Evolutionary conservation across 2,113 vertebrate species (phyloP).

Genomic region (Sigmodon hispidus): DNA sequence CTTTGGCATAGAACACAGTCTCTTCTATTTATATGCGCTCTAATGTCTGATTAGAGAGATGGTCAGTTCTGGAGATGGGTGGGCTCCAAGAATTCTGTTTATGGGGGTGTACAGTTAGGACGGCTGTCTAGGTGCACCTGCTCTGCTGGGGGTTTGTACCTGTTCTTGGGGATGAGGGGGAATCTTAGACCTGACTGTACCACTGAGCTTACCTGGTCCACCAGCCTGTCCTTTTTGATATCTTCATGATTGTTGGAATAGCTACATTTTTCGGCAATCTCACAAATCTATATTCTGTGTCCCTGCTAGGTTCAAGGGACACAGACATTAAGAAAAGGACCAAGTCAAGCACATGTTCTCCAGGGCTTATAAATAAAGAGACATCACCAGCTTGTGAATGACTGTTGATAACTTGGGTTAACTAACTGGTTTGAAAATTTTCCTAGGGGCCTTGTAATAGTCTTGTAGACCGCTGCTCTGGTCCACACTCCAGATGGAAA

Average conservation of each 20-base stretch:
- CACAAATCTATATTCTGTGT: neutral
- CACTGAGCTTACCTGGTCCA: neutral
- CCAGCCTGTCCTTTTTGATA: neutral
- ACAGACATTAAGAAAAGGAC: slow-evolving; percentile 13
- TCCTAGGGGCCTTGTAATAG: neutral
- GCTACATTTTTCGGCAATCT: neutral
- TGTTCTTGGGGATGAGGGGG: neutral
- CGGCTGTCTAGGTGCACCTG: neutral
- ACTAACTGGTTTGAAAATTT: neutral
- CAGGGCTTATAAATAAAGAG: neutral
- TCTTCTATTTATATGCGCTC: slow-evolving; percentile 61
- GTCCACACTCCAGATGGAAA: neutral
- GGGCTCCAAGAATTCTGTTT: neutral
- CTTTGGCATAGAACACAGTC: slow-evolving; percentile 49
- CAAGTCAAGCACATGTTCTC: neutral
- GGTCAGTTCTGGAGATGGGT: slow-evolving; percentile 11
- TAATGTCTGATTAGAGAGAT: slow-evolving; percentile 50
- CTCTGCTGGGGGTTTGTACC: slow-evolving; percentile 21
- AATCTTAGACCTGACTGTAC: neutral
- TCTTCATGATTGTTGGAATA: neutral
- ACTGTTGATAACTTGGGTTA: neutral
- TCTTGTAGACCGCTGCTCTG: neutral
- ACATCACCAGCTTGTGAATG: neutral
- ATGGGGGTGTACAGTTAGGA: neutral
- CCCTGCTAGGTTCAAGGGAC: neutral